Evolutionary conservation across 2,797 vertebrate genomes (phyloP).

Genomic region (Pogoniulus pusillus): DNA sequence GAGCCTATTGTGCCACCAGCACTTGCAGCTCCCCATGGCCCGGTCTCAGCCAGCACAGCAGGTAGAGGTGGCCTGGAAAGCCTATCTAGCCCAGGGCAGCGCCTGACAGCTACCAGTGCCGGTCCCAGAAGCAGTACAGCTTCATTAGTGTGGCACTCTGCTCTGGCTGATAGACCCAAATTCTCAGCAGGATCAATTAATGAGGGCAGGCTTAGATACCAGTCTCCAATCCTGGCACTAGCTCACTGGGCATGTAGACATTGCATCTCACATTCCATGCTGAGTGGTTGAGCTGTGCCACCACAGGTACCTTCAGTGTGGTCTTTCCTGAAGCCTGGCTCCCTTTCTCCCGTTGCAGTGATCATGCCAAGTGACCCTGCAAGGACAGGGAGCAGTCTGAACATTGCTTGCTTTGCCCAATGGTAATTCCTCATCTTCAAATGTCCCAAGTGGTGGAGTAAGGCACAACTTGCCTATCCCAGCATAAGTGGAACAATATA

Average conservation of each 20-base stretch:
- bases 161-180: neutral
- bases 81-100: neutral
- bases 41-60: fast-evolving
- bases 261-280: neutral
- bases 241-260: neutral
- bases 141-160: slow-evolving; percentile 26
- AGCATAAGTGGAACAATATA: neutral
- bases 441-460: neutral
- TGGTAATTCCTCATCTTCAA: neutral
- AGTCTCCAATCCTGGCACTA: neutral
- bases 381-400: fast-evolving
- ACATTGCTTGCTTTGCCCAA: fast-evolving
- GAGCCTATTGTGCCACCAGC: neutral
- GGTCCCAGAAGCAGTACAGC: neutral
- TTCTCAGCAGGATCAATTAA: slow-evolving; percentile 43
- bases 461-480: neutral
- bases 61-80: neutral
- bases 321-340: neutral
- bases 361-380: fast-evolving
- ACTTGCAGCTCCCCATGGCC: neutral
- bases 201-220: neutral
- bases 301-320: fast-evolving
- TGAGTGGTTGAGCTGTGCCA: neutral
- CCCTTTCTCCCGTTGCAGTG: neutral
- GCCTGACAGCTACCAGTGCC: neutral